Base-by-base conservation (phyloP, 2,797 vertebrate genomes). In the Sarcoramphus papa region DNA sequence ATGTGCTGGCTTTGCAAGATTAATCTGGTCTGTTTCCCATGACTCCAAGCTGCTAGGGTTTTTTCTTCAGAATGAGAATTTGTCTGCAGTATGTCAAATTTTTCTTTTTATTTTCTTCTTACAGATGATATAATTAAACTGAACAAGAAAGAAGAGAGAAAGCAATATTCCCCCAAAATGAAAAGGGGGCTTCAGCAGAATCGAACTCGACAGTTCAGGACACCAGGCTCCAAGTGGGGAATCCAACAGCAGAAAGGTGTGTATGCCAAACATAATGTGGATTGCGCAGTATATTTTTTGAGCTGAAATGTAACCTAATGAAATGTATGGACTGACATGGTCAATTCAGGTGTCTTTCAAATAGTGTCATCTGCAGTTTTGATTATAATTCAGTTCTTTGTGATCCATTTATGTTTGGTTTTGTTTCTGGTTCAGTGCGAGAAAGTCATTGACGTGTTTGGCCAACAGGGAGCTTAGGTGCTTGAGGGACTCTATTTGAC, bases 81-180 rank as follows among this genome's bases (percentile, higher is more conserved):
- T 47, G 28, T 69, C 59, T 79, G 28, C 23, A 70, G 1, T n/a
- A 19, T 18, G 9, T 47, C n/a, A 88, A 3, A 45, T 59, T 31
- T 47, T 33, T 37, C 4, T 59, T 59, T 67, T 85, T 50, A 22
- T 75, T 56, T 83, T 59, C 16, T 82, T 64, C 54, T 67, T 64
- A 87, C 97, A 99, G 99, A 99, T 97, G 99, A 99, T 95, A 99
- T 99, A 73, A 99, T 99, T 96, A 99, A 98, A 78, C 93, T 99
- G 96, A 99, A 99, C 97, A 99, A 98, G 97, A 99, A 98, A 95
- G 99, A 99, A 96, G 99, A 99, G 89, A 98, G 99, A 93, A 97
- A 98, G 33, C 98, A 98, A 48, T 98, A 97, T 97, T 96, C 97
- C 72, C 98, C 98, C 6, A 97, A 98, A 43, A 96, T 98, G 76